A percentile compares a stretch with the other conserved stretches of the same genome.
Conservation (phyloP, 2,888 invertebrate genomes). For the Ichneumoninae sp. region DNA sequence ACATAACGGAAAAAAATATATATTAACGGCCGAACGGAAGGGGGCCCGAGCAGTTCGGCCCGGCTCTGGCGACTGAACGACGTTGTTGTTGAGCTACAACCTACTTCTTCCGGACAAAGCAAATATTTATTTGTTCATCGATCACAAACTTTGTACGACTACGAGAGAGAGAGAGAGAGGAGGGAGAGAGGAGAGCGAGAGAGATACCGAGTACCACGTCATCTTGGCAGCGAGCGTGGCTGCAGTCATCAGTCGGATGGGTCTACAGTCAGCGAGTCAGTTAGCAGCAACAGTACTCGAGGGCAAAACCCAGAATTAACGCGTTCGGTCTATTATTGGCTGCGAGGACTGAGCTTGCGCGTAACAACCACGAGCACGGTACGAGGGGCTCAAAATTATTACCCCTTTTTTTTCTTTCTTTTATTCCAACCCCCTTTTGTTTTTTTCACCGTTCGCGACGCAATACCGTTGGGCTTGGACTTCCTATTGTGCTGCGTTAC, state of each 20-base stretch:
- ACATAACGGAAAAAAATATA: conserved; percentile 52
- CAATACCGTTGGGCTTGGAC: conserved; percentile 43
- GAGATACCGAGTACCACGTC: conserved; percentile 47
- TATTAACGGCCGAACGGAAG: conserved; percentile 35
- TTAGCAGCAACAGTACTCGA: conserved; percentile 35
- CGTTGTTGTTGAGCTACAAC: conserved; percentile 14
- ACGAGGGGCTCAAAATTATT: conserved; percentile 27
- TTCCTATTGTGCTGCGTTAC: conserved; percentile 59
- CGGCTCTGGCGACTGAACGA: conserved; percentile 54
- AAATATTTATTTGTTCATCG: not conserved
- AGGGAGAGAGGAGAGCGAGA: conserved; percentile 1
- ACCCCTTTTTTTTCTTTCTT: conserved; percentile 11
- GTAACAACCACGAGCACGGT: conserved; percentile 25
- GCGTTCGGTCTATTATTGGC: conserved; percentile 54
- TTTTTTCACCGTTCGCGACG: conserved; percentile 9
- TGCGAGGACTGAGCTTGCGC: conserved; percentile 34
- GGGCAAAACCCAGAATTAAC: conserved; percentile 54
- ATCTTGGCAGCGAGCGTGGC: conserved; percentile 48
- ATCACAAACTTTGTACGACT: conserved; percentile 27
- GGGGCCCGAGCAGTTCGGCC: conserved; percentile 67
- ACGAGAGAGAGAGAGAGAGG: not conserved
- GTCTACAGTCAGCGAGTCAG: conserved; percentile 47
- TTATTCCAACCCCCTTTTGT: not conserved
- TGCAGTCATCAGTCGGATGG: conserved; percentile 62
- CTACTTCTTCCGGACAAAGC: not conserved